Evolutionary conservation across 2,797 vertebrate species (phyloP).

Genomic region (Bryconaethiops microstoma): DNA sequence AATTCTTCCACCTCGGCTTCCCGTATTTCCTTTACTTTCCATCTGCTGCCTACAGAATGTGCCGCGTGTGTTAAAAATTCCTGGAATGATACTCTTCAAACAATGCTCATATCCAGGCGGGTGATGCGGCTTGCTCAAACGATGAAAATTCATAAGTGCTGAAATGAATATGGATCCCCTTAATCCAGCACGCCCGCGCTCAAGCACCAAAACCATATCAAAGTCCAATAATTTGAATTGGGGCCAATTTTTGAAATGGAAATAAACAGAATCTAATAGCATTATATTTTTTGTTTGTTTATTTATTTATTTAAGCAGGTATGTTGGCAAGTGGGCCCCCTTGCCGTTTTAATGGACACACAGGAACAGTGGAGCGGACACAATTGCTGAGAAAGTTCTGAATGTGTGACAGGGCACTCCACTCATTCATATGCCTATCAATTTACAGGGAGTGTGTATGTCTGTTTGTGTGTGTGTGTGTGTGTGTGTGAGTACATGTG

Average conservation of each 20-base stretch:
- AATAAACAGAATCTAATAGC: constrained; percentile 51
- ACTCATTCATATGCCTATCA: constrained; percentile 34
- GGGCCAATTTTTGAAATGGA: constrained; percentile 32
- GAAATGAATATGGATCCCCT: constrained; percentile 62
- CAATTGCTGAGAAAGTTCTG: constrained; percentile 13
- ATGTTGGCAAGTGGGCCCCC: constrained; percentile 7
- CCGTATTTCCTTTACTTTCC: background rate
- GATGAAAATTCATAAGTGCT: constrained; percentile 59
- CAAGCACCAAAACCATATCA: constrained; percentile 36
- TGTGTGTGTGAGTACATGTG: constrained; percentile 14
- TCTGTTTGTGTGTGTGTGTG: background rate
- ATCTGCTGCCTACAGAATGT: background rate
- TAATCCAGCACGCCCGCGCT: constrained; percentile 58
- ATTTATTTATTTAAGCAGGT: background rate
- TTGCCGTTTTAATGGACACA: constrained; percentile 15
- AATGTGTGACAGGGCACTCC: constrained; percentile 9
- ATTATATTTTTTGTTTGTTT: constrained; percentile 23
- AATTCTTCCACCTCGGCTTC: background rate
- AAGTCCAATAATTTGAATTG: constrained; percentile 36
- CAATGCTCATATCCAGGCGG: constrained; percentile 42
- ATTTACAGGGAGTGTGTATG: constrained; percentile 25
- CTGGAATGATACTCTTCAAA: constrained; percentile 25
- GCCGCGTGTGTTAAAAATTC: constrained; percentile 14
- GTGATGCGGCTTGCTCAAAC: constrained; percentile 40
- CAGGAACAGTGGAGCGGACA: background rate